Evolutionary conservation across 2,113 vertebrate species (phyloP).

Genomic region (Chunga burmeisteri): DNA sequence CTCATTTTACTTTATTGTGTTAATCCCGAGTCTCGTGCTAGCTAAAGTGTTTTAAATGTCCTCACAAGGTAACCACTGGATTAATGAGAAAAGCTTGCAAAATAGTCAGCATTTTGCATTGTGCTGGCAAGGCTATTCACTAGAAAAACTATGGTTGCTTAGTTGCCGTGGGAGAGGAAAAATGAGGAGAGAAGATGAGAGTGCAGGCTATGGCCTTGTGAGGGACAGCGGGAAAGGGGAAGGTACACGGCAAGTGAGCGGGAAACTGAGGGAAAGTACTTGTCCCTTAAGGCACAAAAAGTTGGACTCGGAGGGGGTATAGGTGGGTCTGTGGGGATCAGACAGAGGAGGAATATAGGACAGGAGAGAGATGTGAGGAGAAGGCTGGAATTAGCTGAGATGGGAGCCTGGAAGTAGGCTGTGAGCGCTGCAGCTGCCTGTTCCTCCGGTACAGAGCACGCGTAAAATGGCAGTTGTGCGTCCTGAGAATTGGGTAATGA

Average conservation of each 20-base stretch:
- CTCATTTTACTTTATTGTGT: neutral
- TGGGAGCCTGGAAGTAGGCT: neutral
- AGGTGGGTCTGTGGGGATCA: neutral
- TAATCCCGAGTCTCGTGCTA: neutral
- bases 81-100: neutral
- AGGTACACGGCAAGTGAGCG: accelerated
- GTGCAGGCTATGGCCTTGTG: neutral
- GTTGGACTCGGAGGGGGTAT: neutral
- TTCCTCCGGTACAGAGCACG: neutral
- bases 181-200: neutral
- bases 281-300: neutral
- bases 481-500: neutral
- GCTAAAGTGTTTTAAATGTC: neutral
- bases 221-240: neutral
- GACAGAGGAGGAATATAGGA: neutral
- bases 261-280: neutral
- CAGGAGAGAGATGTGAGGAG: neutral
- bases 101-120: neutral
- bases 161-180: neutral
- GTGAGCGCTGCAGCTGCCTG: neutral
- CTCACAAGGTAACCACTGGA: neutral
- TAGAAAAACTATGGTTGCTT: constrained; percentile 5
- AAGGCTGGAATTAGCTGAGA: neutral
- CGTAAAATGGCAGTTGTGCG: neutral
- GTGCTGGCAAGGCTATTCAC: neutral